These are phyloP conservation scores for Rynchops niger DNA, from an alignment of 2,113 vertebrate genomes.

Conservation along the genomic window DNA sequence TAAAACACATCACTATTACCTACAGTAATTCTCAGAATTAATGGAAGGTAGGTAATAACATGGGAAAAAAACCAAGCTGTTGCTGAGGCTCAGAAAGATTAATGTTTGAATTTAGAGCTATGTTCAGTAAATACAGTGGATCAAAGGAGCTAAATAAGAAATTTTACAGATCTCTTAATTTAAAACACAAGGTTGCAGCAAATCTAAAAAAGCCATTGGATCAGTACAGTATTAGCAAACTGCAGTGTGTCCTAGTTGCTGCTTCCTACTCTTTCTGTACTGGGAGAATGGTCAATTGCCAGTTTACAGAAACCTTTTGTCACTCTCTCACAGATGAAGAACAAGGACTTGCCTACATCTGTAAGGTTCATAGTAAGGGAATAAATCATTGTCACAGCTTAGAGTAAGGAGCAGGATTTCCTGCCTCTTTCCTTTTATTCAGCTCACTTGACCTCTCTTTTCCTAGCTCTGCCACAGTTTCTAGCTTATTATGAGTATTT, in stretches of 20 bases:
- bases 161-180: background rate
- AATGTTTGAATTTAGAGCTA: background rate
- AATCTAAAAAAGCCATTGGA: background rate
- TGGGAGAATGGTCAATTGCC: background rate
- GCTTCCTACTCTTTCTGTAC: background rate
- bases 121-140: background rate
- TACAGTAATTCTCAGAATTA: background rate
- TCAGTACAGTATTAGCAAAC: background rate
- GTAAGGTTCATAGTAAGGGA: background rate
- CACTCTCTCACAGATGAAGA: background rate
- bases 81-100: background rate
- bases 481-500: background rate
- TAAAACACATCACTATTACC: background rate
- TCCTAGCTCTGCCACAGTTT: background rate
- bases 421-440: background rate
- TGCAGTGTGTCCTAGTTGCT: background rate
- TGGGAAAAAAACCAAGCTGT: background rate
- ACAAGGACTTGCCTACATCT: background rate
- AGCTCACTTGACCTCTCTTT: background rate
- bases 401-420: background rate
- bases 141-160: background rate
- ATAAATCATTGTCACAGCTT: background rate
- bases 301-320: background rate
- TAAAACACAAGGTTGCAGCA: background rate
- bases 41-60: conserved; percentile 14